These are phyloP conservation scores for Bufo gargarizans DNA, from an alignment of 2,113 vertebrate genomes.

Conservation along the genomic window DNA sequence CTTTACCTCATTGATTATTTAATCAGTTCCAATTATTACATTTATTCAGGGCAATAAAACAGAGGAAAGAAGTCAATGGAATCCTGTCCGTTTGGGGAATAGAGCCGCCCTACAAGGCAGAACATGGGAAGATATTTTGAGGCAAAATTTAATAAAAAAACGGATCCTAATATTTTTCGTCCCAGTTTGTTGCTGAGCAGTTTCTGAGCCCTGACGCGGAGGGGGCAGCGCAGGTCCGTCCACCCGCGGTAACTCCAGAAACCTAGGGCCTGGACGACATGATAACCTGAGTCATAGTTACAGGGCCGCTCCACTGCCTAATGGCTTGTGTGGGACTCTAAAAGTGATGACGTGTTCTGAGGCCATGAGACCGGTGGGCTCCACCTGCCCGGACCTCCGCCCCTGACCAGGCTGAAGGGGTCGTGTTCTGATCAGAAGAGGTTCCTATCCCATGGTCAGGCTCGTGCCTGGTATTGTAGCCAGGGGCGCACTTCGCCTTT, in stretches of 20 bases:
- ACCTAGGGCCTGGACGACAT: neutral
- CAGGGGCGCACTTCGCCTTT: too few species aligned
- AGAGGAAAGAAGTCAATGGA: neutral
- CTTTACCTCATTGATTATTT: constrained; percentile 1
- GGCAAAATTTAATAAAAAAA: neutral
- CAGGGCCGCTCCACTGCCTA: too few species aligned
- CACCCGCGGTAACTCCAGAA: neutral
- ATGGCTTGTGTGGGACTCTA: too few species aligned
- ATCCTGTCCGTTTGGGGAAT: neutral
- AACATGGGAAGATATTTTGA: neutral
- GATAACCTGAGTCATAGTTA: neutral
- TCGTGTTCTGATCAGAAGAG: too few species aligned
- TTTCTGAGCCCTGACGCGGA: neutral
- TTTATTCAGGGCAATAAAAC: neutral
- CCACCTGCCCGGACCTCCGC: too few species aligned
- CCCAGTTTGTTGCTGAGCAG: neutral
- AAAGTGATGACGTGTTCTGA: too few species aligned
- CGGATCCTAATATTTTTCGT: neutral
- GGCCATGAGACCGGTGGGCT: too few species aligned
- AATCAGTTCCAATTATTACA: neutral
- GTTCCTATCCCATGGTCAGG: too few species aligned
- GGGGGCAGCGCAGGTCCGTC: neutral
- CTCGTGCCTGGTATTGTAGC: too few species aligned
- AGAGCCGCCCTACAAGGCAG: neutral
- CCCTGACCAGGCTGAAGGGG: too few species aligned